phyloP scores from a whole-genome alignment of 1,140 invertebrate species.

The Nixonia krombeini region DNA sequence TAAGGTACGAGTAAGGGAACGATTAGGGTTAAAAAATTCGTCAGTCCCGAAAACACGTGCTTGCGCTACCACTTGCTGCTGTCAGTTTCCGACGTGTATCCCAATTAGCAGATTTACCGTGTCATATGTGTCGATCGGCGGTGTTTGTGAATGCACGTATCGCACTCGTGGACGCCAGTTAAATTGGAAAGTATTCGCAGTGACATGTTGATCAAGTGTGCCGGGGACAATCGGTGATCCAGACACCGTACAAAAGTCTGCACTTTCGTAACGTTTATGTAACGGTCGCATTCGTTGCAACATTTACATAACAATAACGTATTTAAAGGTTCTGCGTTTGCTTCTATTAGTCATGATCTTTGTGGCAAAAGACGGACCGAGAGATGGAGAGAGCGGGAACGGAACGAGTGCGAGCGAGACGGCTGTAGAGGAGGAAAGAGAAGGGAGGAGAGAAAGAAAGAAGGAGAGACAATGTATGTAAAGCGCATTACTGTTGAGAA shows the following conservation, averaged over 20 bases:
- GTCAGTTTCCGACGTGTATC: too few relatives aligned
- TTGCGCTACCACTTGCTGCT: too few relatives aligned
- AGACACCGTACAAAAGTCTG: background rate
- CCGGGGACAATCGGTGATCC: background rate
- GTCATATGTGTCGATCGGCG: background rate
- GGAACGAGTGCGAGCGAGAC: too few relatives aligned
- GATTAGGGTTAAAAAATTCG: too few relatives aligned
- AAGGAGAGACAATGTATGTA: too few relatives aligned
- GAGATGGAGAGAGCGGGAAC: background rate
- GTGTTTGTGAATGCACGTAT: background rate
- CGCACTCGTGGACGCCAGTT: background rate
- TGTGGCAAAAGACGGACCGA: background rate
- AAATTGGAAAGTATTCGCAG: conserved; percentile 1
- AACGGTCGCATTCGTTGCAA: too few relatives aligned
- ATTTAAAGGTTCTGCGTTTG: too few relatives aligned
- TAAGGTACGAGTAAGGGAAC: too few relatives aligned
- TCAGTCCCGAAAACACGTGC: background rate
- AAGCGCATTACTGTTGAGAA: background rate
- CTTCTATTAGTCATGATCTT: background rate
- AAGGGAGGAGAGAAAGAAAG: background rate
- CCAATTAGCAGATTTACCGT: background rate
- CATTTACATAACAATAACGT: too few relatives aligned
- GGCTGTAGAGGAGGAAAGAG: background rate
- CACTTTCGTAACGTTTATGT: too few relatives aligned
- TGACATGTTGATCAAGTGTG: conserved; percentile 4